phyloP scores from a whole-genome alignment of 2,113 vertebrate species.

The Dicaeum eximium region DNA sequence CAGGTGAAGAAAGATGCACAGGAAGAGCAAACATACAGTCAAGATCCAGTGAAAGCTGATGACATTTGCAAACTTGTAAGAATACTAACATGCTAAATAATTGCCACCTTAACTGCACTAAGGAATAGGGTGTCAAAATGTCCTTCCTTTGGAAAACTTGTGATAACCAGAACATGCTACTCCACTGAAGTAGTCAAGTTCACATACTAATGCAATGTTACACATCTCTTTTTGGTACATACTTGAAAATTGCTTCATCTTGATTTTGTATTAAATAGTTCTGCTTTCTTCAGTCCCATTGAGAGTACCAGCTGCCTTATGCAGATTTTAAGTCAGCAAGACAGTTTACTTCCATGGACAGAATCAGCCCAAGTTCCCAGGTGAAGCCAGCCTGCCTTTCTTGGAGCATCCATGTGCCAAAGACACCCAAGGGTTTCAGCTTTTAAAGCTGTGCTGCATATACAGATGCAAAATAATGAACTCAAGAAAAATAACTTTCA shows the following conservation, averaged over 20 bases:
- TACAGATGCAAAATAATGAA: not conserved
- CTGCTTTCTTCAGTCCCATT: not conserved
- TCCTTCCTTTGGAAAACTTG: not conserved
- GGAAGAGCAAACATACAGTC: not conserved
- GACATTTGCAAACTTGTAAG: not conserved
- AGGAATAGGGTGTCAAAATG: not conserved
- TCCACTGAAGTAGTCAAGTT: not conserved
- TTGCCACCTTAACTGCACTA: not conserved
- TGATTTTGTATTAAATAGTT: not conserved
- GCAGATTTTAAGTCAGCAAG: not conserved
- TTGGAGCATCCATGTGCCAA: not conserved
- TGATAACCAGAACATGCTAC: not conserved
- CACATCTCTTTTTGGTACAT: not conserved
- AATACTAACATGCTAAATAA: not conserved
- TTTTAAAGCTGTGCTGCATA: not conserved
- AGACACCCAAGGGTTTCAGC: not conserved
- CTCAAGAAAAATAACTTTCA: not conserved
- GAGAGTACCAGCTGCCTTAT: not conserved
- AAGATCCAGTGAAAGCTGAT: not conserved
- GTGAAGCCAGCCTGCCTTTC: not conserved
- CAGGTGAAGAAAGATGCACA: not conserved
- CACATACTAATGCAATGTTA: not conserved
- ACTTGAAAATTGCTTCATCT: not conserved
- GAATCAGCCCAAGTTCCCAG: not conserved
- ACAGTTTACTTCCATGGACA: not conserved